phyloP scores from a whole-genome alignment of 2,113 vertebrate genomes.

The Vimba vimba region DNA sequence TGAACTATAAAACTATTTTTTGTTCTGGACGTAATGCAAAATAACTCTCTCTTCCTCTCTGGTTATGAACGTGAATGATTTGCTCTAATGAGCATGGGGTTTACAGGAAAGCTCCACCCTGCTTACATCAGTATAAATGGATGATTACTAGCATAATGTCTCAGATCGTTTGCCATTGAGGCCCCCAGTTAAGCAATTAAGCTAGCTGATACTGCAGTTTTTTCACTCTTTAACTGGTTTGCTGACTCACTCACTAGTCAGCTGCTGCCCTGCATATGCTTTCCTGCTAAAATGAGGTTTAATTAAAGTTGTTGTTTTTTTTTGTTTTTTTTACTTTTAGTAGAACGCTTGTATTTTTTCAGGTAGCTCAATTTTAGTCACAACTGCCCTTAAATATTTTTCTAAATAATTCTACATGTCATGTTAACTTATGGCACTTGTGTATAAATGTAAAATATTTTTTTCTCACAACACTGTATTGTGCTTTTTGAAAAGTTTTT shows the following conservation, averaged over 20 bases:
- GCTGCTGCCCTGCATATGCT: not conserved
- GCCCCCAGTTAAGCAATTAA: constrained; percentile 27
- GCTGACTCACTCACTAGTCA: constrained; percentile 8
- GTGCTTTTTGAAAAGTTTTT: constrained; percentile 60
- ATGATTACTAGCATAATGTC: constrained; percentile 14
- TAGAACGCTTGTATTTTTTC: constrained; percentile 23
- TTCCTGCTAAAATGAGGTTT: not conserved
- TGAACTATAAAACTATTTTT: not conserved
- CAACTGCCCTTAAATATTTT: constrained; percentile 45
- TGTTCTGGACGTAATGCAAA: not conserved
- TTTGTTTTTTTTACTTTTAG: not conserved
- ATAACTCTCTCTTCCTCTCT: not conserved
- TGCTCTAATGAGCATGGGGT: not conserved
- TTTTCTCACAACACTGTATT: constrained; percentile 73
- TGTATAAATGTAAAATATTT: constrained; percentile 81
- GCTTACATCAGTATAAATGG: constrained; percentile 31
- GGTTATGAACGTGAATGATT: constrained; percentile 2
- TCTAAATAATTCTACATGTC: constrained; percentile 66
- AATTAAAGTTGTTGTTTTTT: not conserved
- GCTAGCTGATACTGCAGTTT: constrained; percentile 5
- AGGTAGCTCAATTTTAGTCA: constrained; percentile 56
- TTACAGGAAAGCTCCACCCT: constrained; percentile 22
- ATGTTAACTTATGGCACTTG: constrained; percentile 75
- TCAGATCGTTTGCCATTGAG: constrained; percentile 32
- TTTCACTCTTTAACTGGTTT: not conserved